These are phyloP conservation scores for Choloepus didactylus DNA, from an alignment of 2,797 vertebrate genomes.

Conservation along the genomic window DNA sequence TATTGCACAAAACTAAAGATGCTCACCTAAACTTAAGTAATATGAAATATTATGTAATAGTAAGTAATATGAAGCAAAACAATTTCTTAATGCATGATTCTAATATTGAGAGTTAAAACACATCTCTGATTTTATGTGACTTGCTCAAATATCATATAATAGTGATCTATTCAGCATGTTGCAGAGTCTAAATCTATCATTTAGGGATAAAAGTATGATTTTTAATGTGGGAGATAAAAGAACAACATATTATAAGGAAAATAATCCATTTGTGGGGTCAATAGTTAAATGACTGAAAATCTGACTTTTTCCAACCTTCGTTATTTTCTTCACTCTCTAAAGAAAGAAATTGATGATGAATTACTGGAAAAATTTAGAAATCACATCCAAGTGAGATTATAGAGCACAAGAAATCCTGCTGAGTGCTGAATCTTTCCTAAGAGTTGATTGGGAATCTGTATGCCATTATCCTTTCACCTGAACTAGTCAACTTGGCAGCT, in stretches of 20 bases:
- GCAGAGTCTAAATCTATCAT: not conserved
- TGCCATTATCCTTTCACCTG: not conserved
- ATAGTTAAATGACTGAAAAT: not conserved
- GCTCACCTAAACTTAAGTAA: not conserved
- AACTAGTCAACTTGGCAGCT: not conserved
- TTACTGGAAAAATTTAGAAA: not conserved
- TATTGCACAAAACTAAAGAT: not conserved
- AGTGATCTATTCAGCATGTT: not conserved
- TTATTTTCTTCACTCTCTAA: constrained; percentile 15
- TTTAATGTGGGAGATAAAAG: not conserved
- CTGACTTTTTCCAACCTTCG: not conserved
- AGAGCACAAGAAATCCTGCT: not conserved
- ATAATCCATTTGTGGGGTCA: not conserved
- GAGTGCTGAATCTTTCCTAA: not conserved
- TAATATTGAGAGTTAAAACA: not conserved
- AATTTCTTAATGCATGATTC: not conserved
- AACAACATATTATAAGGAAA: no score
- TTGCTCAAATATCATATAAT: not conserved
- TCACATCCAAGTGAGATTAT: not conserved
- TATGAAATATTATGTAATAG: not conserved
- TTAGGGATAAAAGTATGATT: not conserved
- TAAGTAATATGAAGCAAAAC: no score
- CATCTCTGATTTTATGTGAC: not conserved
- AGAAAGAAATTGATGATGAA: not conserved
- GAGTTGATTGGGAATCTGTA: not conserved